Percentiles rank a stretch among this genome's conserved stretches.
These are phyloP conservation scores for Diachasmimorpha longicaudata DNA, from an alignment of 1,140 invertebrate species.

Conservation along the genomic window DNA sequence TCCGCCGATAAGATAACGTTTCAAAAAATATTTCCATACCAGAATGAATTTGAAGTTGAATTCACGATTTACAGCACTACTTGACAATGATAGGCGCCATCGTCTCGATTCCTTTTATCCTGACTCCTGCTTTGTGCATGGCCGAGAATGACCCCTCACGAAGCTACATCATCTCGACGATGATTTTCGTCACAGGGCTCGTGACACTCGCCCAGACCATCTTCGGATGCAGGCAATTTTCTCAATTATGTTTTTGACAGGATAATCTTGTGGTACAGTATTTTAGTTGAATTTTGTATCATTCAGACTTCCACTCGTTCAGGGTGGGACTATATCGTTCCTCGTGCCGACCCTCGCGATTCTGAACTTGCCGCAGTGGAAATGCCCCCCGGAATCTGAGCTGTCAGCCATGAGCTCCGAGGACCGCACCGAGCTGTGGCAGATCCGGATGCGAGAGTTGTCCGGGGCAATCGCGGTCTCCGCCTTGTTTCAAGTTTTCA, in stretches of 20 bases:
- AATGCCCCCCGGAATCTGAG: slow-evolving; percentile 70
- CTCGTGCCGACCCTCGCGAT: slow-evolving; percentile 86
- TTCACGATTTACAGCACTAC: slow-evolving; percentile 72
- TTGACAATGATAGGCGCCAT: slow-evolving; percentile 88
- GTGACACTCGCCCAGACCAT: slow-evolving; percentile 82
- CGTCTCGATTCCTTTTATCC: slow-evolving; percentile 82
- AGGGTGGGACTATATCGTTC: slow-evolving; percentile 86
- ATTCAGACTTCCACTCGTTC: slow-evolving; percentile 71
- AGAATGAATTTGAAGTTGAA: too few relatives aligned
- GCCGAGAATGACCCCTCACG: slow-evolving; percentile 77
- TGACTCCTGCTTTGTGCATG: slow-evolving; percentile 84
- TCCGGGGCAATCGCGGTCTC: slow-evolving; percentile 87
- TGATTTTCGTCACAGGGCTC: slow-evolving; percentile 87
- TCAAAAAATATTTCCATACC: neutral
- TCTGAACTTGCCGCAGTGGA: slow-evolving; percentile 77
- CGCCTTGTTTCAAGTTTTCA: slow-evolving; percentile 77
- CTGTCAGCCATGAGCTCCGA: slow-evolving; percentile 66
- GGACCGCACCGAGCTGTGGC: slow-evolving; percentile 75
- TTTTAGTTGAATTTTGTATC: neutral
- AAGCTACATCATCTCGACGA: slow-evolving; percentile 83
- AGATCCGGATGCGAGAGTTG: slow-evolving; percentile 79
- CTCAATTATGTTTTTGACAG: too few relatives aligned
- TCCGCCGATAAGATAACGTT: neutral
- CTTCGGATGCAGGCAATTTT: slow-evolving; percentile 76
- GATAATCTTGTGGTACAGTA: neutral